Conservation (phyloP, 2,797 vertebrate species). For the Delichon dasypus region DNA sequence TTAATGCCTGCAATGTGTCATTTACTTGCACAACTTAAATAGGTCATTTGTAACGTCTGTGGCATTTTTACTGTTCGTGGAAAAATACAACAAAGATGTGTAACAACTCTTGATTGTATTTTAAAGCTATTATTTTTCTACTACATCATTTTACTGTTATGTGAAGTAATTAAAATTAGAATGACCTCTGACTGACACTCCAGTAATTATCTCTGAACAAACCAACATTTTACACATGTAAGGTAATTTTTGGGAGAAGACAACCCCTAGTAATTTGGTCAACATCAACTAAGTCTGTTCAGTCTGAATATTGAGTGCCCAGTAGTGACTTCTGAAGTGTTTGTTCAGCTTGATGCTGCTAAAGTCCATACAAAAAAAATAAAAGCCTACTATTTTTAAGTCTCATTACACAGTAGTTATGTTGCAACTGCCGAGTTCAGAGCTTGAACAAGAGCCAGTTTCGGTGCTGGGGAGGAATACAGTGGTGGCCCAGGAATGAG, state of each 20-base stretch:
- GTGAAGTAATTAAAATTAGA: conserved; percentile 73
- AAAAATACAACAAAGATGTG: conserved; percentile 68
- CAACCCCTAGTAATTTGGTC: conserved; percentile 33
- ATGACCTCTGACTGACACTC: conserved; percentile 73
- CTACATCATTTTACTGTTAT: conserved; percentile 67
- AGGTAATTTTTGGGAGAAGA: conserved; percentile 7
- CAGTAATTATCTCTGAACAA: conserved; percentile 69
- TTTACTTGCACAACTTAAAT: conserved; percentile 76
- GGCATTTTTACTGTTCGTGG: conserved; percentile 75
- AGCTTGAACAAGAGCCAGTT: background rate
- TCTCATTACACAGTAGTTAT: background rate
- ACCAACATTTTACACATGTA: conserved; percentile 9
- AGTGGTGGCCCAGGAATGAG: background rate
- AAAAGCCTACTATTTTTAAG: background rate
- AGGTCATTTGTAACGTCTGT: conserved; percentile 76
- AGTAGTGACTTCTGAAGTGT: background rate
- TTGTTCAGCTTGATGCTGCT: conserved; percentile 27
- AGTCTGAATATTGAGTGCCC: background rate
- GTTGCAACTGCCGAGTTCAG: background rate
- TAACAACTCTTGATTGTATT: conserved; percentile 72
- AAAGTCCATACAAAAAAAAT: background rate
- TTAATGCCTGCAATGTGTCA: conserved; percentile 81
- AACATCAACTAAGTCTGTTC: background rate
- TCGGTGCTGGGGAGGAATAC: background rate
- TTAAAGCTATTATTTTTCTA: conserved; percentile 69